Base-by-base conservation (phyloP, 2,888 invertebrate species). In the Drosophila tanythrix region DNA sequence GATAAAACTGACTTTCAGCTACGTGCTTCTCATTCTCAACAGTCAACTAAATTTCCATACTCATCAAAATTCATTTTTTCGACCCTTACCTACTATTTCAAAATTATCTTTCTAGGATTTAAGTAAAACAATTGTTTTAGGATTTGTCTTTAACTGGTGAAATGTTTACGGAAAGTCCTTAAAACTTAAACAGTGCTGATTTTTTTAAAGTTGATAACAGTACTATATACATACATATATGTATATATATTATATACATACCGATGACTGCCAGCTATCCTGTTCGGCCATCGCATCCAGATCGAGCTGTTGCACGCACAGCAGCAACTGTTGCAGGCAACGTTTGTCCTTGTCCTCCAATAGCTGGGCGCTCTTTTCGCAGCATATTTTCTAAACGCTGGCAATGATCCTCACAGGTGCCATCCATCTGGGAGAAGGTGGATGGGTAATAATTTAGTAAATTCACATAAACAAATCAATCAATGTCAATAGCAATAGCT, bases 281-380 rank as follows among this genome's bases (percentile, higher is more conserved):
- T 90, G 83, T n/a, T 85, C 83, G 27, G 82, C 63, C 86, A 88
- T 70, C 81, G 92, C 90, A 79, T 95, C 92, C 63, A 95, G 93
- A 90, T 95, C 95, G 56, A 94, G 93, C 84, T 95, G 95, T 90
- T 95, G 95, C 71, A 95, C 93, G 83, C 95, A 93, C 91, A 94
- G 94, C 69, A 95, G 90, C 56, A 95, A 94, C 90, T 95, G 95
- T 83, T 95, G 95, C 87, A 96, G 93, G 81, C 95, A 95, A 58
- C 94, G 93, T 89, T 95, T 94, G 83, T 95, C 95, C 70, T 91
- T 92, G 66, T 92, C 91, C 51, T 84, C 74, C 58, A 89, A 31
- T n/a, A 73, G 76, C 38, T 79, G 82, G 8, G 76, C 46, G 7
- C 64, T 76, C 36, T 74, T 74, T 81, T 31, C 74, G 58, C 21